Base-by-base conservation (phyloP, 2,888 invertebrate genomes). In the Beris chalybata region DNA sequence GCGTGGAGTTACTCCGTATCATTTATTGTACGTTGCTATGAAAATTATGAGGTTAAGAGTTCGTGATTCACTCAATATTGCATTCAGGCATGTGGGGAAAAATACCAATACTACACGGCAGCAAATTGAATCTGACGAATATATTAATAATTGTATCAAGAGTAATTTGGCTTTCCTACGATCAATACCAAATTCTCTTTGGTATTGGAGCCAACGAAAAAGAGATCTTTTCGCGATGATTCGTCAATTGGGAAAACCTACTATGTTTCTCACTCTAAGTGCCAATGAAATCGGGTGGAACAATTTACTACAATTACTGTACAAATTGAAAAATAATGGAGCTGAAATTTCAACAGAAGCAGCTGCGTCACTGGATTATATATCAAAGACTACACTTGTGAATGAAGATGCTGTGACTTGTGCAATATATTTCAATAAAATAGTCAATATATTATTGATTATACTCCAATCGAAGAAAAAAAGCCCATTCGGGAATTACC, bases 171-270 rank as follows among this genome's bases (percentile, higher is more conserved):
- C 31, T 69, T 76, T 69, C 69, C 69, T 67, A 74, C 74, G 70
- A 66, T 76, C 31, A 74, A 77, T 74, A 69, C 71, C 54, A 73
- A 79, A 67, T 71, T 79, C 15, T 67, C 52, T 72, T 63, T 74
- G 71, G 71, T 79, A 73, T 73, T 78, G 79, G 79, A 38, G 73
- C 43, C 64, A 73, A 63, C 61, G 76, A 4, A 79, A 78, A 74
- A 74, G 72, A 71, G 76, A 79, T 72, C 70, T 79, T 55, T 79
- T 79, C 68, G 78, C 79, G 5, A 80, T 79, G 75, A 80, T 79
- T 30, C 57, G 78, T 31, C 78, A 80, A 71, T 70, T 75, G 22
- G 78, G 79, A 9, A 72, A 71, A 70, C 79, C 78, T 64, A 79
- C 78, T 71, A 71, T 74, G 72, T 72, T 79, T 76, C 64, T 78